Base-by-base conservation (phyloP, 2,888 invertebrate species). In the Lordiphosa fenestrarum region DNA sequence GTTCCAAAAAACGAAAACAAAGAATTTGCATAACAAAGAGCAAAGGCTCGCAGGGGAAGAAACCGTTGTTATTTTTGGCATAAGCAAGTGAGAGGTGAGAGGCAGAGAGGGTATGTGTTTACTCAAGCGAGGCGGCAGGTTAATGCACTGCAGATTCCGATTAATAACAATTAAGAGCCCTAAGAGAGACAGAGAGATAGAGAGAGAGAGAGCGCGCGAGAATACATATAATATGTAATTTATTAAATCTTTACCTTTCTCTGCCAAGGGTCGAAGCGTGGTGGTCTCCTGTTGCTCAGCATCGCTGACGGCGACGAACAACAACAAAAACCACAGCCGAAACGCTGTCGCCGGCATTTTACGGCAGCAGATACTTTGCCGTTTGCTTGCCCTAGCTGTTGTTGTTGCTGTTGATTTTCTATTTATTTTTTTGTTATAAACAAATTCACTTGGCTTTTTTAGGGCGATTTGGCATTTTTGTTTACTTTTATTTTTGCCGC, bases 301-400 rank as follows among this genome's bases (percentile, higher is more conserved):
- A 50, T 61, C 59, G 48, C 41, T 65, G 57, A 70, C 41, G 46
- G 50, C 23, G 9, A 62, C 23, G 60, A 15, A 39, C 47, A 77
- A 62, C 80, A 77, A 61, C 73, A 77, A 67, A 71, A 74, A 68
- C 65, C 73, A 38, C 57, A 57, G 62, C 57, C 62, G 67, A 67
- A 66, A 69, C 70, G 66, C 68, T 76, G 75, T 78, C 74, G 74
- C 76, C 77, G 74, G 80, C 74, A 82, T 81, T 71, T 82, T 80
- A 30, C 9, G 76, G 70, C 66, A 65, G 70, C 66, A 66, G 56
- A 65, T 71, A 56, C 69, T 23, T 37, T 19, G 47, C 33, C 58
- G 54, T 30, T 62, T 62, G 25, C 71, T 71, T 64, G 57, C 47
- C 50, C n/a, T n/a, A n/a, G 21, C 52, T 42, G 36, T 39, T 58